These are phyloP conservation scores for Campodea augens DNA, from an alignment of 1,140 invertebrate species.

Conservation along the genomic window DNA sequence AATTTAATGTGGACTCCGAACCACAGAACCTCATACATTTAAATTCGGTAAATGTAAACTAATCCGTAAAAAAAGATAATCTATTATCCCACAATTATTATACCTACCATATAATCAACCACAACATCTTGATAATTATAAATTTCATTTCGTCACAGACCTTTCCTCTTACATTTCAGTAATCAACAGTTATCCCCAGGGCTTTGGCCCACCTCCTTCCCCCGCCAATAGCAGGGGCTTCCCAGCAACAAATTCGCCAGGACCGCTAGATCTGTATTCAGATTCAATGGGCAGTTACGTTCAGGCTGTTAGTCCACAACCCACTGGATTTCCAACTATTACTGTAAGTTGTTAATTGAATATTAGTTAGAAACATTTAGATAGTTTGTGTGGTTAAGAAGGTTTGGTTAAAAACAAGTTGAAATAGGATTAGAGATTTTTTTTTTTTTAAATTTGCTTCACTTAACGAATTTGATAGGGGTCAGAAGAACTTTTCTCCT, in stretches of 20 bases:
- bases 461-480: not conserved
- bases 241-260: conserved; percentile 60
- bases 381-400: conserved; percentile 47
- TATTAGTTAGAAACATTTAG: conserved; percentile 38
- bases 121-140: no score
- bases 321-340: conserved; percentile 65
- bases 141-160: no score
- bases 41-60: no score
- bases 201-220: conserved; percentile 49
- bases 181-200: conserved; percentile 79
- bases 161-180: no score
- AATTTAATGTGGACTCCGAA: no score
- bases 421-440: not conserved
- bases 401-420: not conserved
- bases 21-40: no score
- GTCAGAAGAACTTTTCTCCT: conserved; percentile 1
- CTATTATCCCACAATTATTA: no score
- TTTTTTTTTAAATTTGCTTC: not conserved
- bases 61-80: no score
- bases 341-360: conserved; percentile 71
- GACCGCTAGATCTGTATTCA: conserved; percentile 75
- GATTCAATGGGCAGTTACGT: conserved; percentile 65
- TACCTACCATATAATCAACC: no score
- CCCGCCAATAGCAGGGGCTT: conserved; percentile 54
- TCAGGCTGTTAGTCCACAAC: conserved; percentile 79